Percentiles rank a stretch among this genome's conserved stretches.
Conservation (phyloP, 2,888 invertebrate species). For the Strigamia transsilvanica region DNA sequence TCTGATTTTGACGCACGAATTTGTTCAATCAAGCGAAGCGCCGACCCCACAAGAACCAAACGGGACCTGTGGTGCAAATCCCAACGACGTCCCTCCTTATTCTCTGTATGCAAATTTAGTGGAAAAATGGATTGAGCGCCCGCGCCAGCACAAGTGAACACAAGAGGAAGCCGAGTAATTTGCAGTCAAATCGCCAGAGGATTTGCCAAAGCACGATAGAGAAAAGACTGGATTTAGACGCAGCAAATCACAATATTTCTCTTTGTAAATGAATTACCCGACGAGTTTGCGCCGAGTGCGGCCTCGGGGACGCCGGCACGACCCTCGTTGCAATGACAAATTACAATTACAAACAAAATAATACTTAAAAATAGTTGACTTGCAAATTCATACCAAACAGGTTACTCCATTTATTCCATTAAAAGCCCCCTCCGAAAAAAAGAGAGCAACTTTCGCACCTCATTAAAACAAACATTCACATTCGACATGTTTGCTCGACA, state of each 20-base stretch:
- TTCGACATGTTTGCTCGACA: slow-evolving; percentile 22
- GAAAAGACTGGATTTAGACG: slow-evolving; percentile 50
- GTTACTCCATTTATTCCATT: not conserved
- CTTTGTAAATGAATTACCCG: slow-evolving; percentile 52
- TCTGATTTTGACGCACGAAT: slow-evolving; percentile 39
- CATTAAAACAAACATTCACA: slow-evolving; percentile 20
- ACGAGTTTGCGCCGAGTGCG: slow-evolving; percentile 45
- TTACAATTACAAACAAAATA: slow-evolving; percentile 39
- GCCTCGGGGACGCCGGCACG: not conserved
- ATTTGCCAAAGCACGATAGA: slow-evolving; percentile 48
- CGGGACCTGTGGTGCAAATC: slow-evolving; percentile 35
- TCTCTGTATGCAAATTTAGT: slow-evolving; percentile 54
- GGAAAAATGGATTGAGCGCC: slow-evolving; percentile 52
- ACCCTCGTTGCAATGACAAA: slow-evolving; percentile 22
- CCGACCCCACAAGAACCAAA: slow-evolving; percentile 32
- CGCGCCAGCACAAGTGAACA: slow-evolving; percentile 39
- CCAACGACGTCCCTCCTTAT: slow-evolving; percentile 50
- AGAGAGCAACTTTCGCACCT: not conserved
- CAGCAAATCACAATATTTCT: slow-evolving; percentile 53
- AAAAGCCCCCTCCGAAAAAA: not conserved
- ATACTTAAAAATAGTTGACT: slow-evolving; percentile 13
- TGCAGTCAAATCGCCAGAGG: slow-evolving; percentile 42
- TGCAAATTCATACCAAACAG: slow-evolving; percentile 24
- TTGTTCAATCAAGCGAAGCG: slow-evolving; percentile 50
- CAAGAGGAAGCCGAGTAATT: slow-evolving; percentile 51